phyloP scores from a whole-genome alignment of 2,113 vertebrate genomes.

The Cinclus mexicanus region DNA sequence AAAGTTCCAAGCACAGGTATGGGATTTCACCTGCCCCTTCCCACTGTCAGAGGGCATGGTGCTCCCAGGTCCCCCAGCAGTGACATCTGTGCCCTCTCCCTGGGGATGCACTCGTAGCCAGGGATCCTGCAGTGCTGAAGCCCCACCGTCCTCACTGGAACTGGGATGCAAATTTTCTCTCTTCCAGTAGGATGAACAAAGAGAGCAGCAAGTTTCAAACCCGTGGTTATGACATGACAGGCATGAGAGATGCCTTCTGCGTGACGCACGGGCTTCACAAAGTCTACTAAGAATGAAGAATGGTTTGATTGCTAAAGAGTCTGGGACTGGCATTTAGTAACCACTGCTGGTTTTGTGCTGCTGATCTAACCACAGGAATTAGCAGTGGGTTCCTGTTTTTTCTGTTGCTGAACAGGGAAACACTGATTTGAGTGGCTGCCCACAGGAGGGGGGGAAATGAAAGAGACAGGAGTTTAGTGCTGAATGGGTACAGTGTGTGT shows the following conservation, averaged over 20 bases:
- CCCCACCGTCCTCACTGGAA: not conserved
- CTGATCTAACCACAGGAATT: conserved; percentile 61
- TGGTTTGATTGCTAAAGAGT: conserved; percentile 41
- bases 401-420: conserved; percentile 37
- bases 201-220: not conserved
- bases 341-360: conserved; percentile 45
- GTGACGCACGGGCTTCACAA: not conserved
- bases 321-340: conserved; percentile 48
- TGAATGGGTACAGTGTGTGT: conserved; percentile 52
- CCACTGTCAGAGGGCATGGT: not conserved
- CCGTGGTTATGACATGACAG: not conserved
- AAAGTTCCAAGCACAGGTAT: accelerated
- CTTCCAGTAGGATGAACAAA: not conserved
- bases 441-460: conserved; percentile 54
- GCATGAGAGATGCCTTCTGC: not conserved
- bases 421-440: conserved; percentile 55
- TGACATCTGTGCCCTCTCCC: not conserved
- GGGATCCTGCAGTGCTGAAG: not conserved
- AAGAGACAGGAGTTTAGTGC: conserved; percentile 30
- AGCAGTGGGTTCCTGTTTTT: conserved; percentile 62
- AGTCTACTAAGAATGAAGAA: not conserved
- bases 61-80: not conserved
- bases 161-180: not conserved
- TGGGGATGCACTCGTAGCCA: not conserved
- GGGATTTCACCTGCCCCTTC: not conserved